A percentile compares a stretch with the other conserved stretches of the same genome.
Evolutionary conservation across 1,140 invertebrate genomes (phyloP).

Genomic region (Leptinotarsa texana): DNA sequence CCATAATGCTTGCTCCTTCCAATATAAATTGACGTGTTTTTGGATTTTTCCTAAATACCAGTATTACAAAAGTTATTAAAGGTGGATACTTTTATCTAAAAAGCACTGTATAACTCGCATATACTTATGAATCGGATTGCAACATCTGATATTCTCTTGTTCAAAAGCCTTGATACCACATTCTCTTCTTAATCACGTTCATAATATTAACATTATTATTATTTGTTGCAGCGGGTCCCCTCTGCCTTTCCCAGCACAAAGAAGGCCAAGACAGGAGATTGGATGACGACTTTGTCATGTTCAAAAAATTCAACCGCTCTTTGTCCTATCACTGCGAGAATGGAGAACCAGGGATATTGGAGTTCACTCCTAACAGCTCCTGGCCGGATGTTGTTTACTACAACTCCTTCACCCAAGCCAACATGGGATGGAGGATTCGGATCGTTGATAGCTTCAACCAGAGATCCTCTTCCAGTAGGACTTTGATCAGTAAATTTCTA

Average conservation of each 20-base stretch:
- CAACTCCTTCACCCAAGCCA: slow-evolving; percentile 87
- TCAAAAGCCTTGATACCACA: too few relatives aligned
- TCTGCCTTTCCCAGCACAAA: slow-evolving; percentile 74
- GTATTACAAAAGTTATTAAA: too few relatives aligned
- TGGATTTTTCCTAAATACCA: too few relatives aligned
- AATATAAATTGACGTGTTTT: too few relatives aligned
- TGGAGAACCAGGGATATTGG: slow-evolving; percentile 72
- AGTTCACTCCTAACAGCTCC: slow-evolving; percentile 84
- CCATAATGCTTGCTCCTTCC: too few relatives aligned
- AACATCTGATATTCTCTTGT: too few relatives aligned
- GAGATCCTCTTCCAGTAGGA: slow-evolving; percentile 3
- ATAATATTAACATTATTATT: too few relatives aligned
- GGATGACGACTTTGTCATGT: slow-evolving; percentile 77
- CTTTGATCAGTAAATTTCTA: not conserved
- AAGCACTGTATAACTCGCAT: too few relatives aligned
- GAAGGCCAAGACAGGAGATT: slow-evolving; percentile 70
- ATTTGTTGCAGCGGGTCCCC: slow-evolving; percentile 66
- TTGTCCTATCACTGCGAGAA: slow-evolving; percentile 70
- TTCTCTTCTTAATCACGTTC: too few relatives aligned
- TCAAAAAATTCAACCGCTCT: slow-evolving; percentile 82
- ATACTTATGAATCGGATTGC: too few relatives aligned
- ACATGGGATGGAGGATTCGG: slow-evolving; percentile 90
- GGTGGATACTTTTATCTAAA: too few relatives aligned
- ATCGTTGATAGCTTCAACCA: slow-evolving; percentile 72
- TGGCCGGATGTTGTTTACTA: slow-evolving; percentile 95